These are phyloP conservation scores for Anhinga rufa DNA, from an alignment of 2,113 vertebrate genomes.

Conservation along the genomic window DNA sequence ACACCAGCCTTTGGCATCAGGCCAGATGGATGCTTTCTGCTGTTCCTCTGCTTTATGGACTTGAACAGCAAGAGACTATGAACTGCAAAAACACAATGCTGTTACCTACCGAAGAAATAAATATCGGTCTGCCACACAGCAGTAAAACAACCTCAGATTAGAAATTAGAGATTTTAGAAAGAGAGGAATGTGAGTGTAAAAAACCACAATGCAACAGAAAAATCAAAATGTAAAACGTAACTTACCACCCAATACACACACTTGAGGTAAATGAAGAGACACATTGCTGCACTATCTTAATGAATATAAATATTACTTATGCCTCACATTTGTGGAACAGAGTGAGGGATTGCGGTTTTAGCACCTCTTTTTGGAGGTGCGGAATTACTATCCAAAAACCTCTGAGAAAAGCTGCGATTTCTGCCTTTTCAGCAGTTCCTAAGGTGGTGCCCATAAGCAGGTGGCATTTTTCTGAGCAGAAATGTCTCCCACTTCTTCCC, in stretches of 20 bases:
- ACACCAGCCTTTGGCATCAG: conserved; percentile 23
- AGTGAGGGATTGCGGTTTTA: background rate
- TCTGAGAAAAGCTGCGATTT: background rate
- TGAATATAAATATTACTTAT: background rate
- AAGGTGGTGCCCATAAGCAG: background rate
- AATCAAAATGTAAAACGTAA: background rate
- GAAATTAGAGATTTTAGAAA: background rate
- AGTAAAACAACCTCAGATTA: background rate
- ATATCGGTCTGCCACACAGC: too few species aligned
- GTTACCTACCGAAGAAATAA: background rate
- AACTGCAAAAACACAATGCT: background rate
- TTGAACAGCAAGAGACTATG: background rate
- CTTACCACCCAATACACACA: background rate
- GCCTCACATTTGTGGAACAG: background rate
- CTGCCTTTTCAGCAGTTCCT: background rate
- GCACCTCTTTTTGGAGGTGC: background rate
- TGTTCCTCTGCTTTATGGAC: background rate
- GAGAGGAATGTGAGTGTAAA: background rate
- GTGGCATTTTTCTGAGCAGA: background rate
- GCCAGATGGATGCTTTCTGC: background rate
- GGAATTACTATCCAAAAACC: background rate
- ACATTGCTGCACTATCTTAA: background rate
- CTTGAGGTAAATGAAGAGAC: background rate
- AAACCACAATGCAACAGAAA: background rate
- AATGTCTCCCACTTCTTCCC: background rate